Base-by-base conservation (phyloP, 2,888 invertebrate species). In the Oligia strigilis region DNA sequence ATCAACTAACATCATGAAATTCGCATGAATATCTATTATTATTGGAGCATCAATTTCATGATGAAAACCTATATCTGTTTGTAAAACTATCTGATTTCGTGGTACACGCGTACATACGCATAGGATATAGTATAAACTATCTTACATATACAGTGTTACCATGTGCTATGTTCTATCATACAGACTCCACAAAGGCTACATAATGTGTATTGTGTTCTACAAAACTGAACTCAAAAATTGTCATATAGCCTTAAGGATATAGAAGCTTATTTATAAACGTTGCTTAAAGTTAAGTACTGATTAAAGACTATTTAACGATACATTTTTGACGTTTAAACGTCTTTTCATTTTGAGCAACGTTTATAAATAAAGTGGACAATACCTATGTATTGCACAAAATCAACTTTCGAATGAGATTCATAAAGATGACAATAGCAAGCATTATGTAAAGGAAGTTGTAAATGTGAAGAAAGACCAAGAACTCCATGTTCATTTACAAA, bases 1-100 rank as follows among this genome's bases (percentile, higher is more conserved):
- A 62, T 62, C 23, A 52, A 52, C 14, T 46, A 19, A 52, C 29
- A 36, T 72, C 4, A 43, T 71, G 40, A 36, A 77, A 77, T 75
- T 81, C 29, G 43, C 23, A 71, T 65, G 43, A 82, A 76, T 62
- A 62, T 70, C 29, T 14, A 8, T 60, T 67, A 19, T 77, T 52
- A 70, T 19, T 65, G 11, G 8, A 49, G 4, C 77, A 60, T 81
- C 19, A 58, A 52, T 71, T 81, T 71, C 46, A 66, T 55, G 36
- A 60, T 55, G 65, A 71, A 71, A 83, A 55, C 60, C 2, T 77
- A 36, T 36, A 60, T 49, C 23, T 36, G 46, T 80, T 65, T 76
- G 36, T n/a, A n/a, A n/a, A 69, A n/a, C 29, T 75, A 76, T 58
- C 69, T 46, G 23, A 77, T 70, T 60, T 77, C 43, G n/a, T 17